Percentiles rank a stretch among this genome's conserved stretches.
phyloP scores from a whole-genome alignment of 2,888 invertebrate genomes.

The Cryptocheilus praepositus region DNA sequence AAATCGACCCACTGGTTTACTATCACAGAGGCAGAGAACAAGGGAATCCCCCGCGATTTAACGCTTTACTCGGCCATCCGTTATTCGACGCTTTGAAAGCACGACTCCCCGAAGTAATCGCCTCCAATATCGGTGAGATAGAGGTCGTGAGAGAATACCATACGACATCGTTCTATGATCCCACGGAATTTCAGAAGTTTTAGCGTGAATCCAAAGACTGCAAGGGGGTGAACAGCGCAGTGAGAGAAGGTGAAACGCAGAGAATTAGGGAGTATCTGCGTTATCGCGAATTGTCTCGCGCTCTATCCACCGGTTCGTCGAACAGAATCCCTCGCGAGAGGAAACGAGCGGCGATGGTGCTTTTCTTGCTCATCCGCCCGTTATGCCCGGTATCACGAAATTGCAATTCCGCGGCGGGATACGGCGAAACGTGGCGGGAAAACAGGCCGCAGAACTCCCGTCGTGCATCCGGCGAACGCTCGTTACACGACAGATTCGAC shows the following conservation, averaged over 20 bases:
- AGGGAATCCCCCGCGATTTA: too few relatives aligned
- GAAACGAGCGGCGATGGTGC: constrained; percentile 19
- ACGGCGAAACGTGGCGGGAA: not conserved
- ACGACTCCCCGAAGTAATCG: constrained; percentile 12
- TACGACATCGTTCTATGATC: too few relatives aligned
- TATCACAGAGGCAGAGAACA: too few relatives aligned
- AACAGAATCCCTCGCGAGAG: constrained; percentile 1
- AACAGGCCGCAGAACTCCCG: not conserved
- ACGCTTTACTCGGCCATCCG: too few relatives aligned
- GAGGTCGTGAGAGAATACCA: too few relatives aligned
- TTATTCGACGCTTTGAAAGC: constrained; percentile 8
- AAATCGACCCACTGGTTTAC: too few relatives aligned
- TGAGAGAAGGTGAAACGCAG: not conserved
- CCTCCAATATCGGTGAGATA: not conserved
- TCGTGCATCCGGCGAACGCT: not conserved
- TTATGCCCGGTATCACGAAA: constrained; percentile 34
- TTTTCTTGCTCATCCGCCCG: constrained; percentile 47
- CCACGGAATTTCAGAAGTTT: too few relatives aligned
- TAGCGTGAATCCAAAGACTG: too few relatives aligned
- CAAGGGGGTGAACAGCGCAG: not conserved
- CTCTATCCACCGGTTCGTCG: constrained; percentile 1
- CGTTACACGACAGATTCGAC: not conserved
- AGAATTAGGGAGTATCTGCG: constrained; percentile 3
- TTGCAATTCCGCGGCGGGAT: constrained; percentile 22
- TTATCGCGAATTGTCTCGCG: not conserved